Percentiles rank a stretch among this genome's conserved stretches.
phyloP scores from a whole-genome alignment of 2,888 invertebrate genomes.

The Agonopterix alstromeriana region DNA sequence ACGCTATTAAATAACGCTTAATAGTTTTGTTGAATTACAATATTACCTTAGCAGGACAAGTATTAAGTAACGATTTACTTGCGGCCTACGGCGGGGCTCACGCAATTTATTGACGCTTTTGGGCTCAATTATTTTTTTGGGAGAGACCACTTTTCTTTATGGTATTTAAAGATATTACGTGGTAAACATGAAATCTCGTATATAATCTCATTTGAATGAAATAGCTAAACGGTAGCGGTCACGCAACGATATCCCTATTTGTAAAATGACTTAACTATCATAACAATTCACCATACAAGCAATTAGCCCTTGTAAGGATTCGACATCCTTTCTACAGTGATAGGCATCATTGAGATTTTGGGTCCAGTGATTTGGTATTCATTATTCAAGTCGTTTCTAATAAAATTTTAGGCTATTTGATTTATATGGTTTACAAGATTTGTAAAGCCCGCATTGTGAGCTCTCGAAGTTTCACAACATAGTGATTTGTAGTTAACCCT shows the following conservation, averaged over 20 bases:
- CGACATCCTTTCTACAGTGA: background rate
- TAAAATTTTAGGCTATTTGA: too few species aligned
- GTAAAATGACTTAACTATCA: background rate
- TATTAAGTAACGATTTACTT: conserved; percentile 28
- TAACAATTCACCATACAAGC: background rate
- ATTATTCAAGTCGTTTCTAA: too few species aligned
- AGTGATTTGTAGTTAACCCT: too few species aligned
- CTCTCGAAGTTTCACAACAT: too few species aligned
- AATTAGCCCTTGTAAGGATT: conserved; percentile 1
- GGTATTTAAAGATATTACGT: conserved; percentile 8
- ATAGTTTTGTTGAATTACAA: conserved; percentile 21
- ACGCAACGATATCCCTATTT: conserved; percentile 20
- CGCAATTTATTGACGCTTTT: conserved; percentile 32
- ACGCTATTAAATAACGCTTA: conserved; percentile 27
- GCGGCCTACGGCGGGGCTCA: conserved; percentile 28
- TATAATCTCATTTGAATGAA: conserved; percentile 20
- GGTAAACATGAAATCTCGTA: conserved; percentile 9
- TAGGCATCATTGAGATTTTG: background rate
- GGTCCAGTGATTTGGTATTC: background rate
- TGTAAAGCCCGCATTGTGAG: too few species aligned
- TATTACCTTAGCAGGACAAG: conserved; percentile 19
- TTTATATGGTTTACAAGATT: too few species aligned
- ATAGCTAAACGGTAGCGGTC: conserved; percentile 32
- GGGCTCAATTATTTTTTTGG: conserved; percentile 27
- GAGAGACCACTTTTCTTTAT: conserved; percentile 28